A percentile compares a stretch with the other conserved stretches of the same genome.
phyloP scores from a whole-genome alignment of 1,140 invertebrate species.

The Doryteuthis pealeii region DNA sequence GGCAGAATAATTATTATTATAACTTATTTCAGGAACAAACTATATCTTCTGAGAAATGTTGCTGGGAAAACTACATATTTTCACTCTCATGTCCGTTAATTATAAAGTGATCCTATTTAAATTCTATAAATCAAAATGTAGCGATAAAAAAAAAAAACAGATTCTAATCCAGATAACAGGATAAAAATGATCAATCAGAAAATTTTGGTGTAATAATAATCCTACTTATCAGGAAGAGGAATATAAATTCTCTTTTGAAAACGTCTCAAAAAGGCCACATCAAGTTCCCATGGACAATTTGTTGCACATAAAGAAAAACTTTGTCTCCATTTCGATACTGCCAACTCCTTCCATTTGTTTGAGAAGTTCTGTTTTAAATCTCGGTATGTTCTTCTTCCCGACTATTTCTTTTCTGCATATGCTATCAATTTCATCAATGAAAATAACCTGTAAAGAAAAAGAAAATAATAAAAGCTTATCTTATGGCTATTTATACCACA shows the following conservation, averaged over 20 bases:
- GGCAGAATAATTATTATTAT: too few relatives aligned
- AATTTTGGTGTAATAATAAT: too few relatives aligned
- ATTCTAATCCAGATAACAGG: too few relatives aligned
- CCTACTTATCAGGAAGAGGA: conserved; percentile 63
- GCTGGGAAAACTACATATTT: too few relatives aligned
- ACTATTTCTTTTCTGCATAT: conserved; percentile 63
- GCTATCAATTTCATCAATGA: conserved; percentile 68
- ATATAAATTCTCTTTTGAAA: conserved; percentile 68
- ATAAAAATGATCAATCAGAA: too few relatives aligned
- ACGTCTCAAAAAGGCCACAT: conserved; percentile 66
- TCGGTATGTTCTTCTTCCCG: conserved; percentile 63
- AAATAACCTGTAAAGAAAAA: conserved; percentile 56
- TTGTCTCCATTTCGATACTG: conserved; percentile 41
- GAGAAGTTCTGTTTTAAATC: conserved; percentile 66
- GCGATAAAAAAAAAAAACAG: too few relatives aligned
- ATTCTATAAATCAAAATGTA: too few relatives aligned
- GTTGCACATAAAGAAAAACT: conserved; percentile 67
- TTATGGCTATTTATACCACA: too few relatives aligned
- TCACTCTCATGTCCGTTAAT: too few relatives aligned
- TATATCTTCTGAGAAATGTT: too few relatives aligned
- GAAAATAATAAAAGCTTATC: background rate
- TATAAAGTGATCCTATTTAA: too few relatives aligned
- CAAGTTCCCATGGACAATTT: conserved; percentile 71
- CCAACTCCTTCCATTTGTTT: conserved; percentile 63
- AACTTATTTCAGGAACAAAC: too few relatives aligned